Conservation (phyloP, 2,888 invertebrate species). For the Alloplasta piceator region DNA sequence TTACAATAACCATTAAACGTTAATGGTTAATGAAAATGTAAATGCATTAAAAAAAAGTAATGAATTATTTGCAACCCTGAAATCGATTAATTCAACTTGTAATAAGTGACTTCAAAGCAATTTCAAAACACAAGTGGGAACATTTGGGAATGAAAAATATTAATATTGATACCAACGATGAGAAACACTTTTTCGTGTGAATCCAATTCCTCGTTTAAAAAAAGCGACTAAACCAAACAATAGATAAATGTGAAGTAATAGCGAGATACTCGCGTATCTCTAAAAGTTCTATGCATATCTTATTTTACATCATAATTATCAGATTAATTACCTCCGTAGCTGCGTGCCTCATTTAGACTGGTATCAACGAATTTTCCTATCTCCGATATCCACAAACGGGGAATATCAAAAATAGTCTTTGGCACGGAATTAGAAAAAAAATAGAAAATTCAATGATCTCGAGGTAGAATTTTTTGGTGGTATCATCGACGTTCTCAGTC, state of each 20-base stretch:
- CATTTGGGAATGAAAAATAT: too few species aligned
- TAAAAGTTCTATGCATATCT: neutral
- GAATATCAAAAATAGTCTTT: neutral
- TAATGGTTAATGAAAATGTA: too few species aligned
- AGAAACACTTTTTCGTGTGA: too few species aligned
- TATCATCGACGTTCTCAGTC: neutral
- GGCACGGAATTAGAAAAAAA: neutral
- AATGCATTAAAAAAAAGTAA: too few species aligned
- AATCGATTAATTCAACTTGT: too few species aligned
- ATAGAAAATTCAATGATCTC: neutral
- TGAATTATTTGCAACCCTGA: too few species aligned
- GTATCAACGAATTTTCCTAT: slow-evolving; percentile 23
- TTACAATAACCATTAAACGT: too few species aligned
- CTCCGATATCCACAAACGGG: neutral
- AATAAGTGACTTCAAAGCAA: too few species aligned
- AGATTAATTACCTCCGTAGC: slow-evolving; percentile 73
- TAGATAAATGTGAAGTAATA: slow-evolving; percentile 7
- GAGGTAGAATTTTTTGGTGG: too few species aligned
- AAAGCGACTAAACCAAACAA: neutral
- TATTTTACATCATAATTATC: slow-evolving; percentile 17
- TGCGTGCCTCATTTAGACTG: slow-evolving; percentile 74
- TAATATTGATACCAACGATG: too few species aligned
- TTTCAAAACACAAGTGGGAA: too few species aligned
- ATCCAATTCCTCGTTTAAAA: neutral
- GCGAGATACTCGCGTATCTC: slow-evolving; percentile 9